Percentiles rank a stretch among this genome's conserved stretches.
Conservation (phyloP, 2,113 vertebrate genomes). For the Rhinolophus sinicus region DNA sequence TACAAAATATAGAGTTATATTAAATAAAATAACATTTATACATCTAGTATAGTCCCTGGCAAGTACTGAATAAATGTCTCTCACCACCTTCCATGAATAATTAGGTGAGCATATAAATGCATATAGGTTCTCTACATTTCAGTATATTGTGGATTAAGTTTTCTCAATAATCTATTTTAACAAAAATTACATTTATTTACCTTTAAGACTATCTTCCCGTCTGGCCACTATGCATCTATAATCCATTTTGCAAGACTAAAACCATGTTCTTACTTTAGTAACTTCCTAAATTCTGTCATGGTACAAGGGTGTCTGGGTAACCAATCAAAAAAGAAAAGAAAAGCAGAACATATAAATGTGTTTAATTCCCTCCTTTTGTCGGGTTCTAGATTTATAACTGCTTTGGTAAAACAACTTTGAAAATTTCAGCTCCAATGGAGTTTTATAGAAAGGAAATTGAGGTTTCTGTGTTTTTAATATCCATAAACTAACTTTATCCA, state of each 20-base stretch:
- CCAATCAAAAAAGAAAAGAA: neutral
- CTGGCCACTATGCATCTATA: neutral
- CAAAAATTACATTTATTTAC: neutral
- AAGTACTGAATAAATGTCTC: slow-evolving; percentile 1
- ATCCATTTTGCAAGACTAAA: neutral
- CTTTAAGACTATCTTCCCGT: neutral
- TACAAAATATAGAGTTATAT: neutral
- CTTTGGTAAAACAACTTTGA: slow-evolving; percentile 32
- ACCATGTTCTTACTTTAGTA: neutral
- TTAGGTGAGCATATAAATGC: neutral
- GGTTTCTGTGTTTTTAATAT: slow-evolving; percentile 13
- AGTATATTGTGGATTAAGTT: neutral
- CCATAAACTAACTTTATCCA: slow-evolving; percentile 6
- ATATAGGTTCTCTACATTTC: neutral
- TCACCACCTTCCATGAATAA: neutral
- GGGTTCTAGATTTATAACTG: slow-evolving; percentile 15
- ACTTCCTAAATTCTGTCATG: slow-evolving; percentile 9
- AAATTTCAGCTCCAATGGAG: neutral
- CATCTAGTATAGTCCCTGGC: neutral
- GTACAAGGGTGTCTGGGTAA: neutral
- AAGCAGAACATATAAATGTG: neutral
- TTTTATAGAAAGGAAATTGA: neutral
- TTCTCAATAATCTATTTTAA: neutral
- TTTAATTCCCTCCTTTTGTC: neutral
- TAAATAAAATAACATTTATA: neutral